Evolutionary conservation across 2,888 invertebrate species (phyloP), one percentile per base, ranked within the genome.

Genomic region (Fragum whitleyi): DNA sequence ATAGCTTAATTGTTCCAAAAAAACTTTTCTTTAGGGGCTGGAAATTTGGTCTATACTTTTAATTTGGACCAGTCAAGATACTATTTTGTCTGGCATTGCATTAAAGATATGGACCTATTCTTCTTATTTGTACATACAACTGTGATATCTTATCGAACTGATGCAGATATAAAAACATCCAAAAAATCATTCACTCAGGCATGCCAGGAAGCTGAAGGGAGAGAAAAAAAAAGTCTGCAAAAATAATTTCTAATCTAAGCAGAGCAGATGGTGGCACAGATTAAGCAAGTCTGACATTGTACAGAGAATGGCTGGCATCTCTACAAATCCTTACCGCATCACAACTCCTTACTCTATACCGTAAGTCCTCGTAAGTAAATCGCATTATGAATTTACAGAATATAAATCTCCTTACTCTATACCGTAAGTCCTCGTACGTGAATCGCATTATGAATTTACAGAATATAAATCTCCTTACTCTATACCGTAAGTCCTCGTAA

Each of bases 211-310:
- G 47, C 65, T 65, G 21, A 62, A 42, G 65, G 65, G 65, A 42
- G 14, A 21, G 29, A 42, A 65, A 65, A 62, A 62, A 65, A 65
- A 39, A 32, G 36, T 65, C 65, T 65, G 65, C 65, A 65, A 65
- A 65, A 65, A 42, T 65, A 42, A 65, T 65, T 65, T 65, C 65
- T 65, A 65, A 65, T 65, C 65, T 65, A 65, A 65, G 65, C 65
- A 65, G 39, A 65, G 65, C 65, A 65, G 65, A 65, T 65, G 65
- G 65, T 65, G 65, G 47, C n/a, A 32, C 21, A 65, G 65, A 65
- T 65, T 65, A 65, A 42, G 23, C 65, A 65, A 26, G 21, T 65
- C 65, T 65, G 65, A 65, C 65, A 65, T 65, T 65, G 47, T 26
- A 26, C 65, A 65, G 65, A 42, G 65, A 42, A 65, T 65, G 65